Evolutionary conservation across 1,140 invertebrate genomes (phyloP).

Genomic region (Ips nitidus): DNA sequence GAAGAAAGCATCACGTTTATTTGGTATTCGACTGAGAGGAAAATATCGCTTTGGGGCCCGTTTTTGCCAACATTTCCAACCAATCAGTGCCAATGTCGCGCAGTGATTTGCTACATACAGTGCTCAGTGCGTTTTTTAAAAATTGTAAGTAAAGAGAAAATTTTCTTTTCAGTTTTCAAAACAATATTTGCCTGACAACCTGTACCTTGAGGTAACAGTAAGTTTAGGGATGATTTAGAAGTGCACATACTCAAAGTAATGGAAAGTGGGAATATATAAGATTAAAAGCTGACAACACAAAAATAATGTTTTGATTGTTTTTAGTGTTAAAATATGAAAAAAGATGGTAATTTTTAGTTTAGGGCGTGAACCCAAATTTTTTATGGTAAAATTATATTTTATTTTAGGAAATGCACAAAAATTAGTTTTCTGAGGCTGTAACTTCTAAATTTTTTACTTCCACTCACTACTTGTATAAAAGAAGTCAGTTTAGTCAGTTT

Average conservation of each 20-base stretch:
- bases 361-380: too few species aligned
- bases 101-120: background rate
- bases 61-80: background rate
- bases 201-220: background rate
- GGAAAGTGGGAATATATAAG: background rate
- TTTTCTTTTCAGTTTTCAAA: background rate
- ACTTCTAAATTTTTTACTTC: too few species aligned
- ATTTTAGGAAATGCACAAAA: too few species aligned
- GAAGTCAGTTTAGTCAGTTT: too few species aligned
- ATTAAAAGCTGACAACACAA: background rate
- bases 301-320: too few species aligned
- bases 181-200: background rate
- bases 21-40: background rate
- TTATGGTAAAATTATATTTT: too few species aligned
- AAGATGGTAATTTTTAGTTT: too few species aligned
- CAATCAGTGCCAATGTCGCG: background rate
- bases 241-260: background rate
- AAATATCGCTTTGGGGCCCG: background rate
- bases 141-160: conserved; percentile 1
- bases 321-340: too few species aligned
- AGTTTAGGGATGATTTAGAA: background rate
- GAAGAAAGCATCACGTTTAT: background rate
- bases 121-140: background rate
- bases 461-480: too few species aligned
- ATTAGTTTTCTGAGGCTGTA: too few species aligned